Evolutionary conservation across 2,797 vertebrate genomes (phyloP).

Genomic region (Melanotaenia nigrans): DNA sequence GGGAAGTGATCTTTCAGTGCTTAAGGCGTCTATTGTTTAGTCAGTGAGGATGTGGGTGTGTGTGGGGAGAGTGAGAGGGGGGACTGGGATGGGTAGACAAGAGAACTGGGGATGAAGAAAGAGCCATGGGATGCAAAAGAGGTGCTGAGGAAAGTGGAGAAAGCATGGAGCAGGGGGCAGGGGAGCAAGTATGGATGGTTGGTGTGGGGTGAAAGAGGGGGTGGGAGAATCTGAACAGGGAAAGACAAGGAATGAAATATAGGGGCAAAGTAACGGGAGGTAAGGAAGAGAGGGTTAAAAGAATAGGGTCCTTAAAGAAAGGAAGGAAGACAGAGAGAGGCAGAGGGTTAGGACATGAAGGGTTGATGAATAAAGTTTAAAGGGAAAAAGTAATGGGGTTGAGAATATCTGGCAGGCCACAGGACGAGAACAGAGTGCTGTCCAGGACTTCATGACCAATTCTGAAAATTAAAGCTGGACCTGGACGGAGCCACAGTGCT

Average conservation of each 20-base stretch:
- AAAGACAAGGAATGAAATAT: conserved; percentile 13
- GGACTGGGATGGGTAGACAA: conserved; percentile 33
- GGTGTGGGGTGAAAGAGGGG: conserved; percentile 14
- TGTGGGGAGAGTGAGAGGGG: conserved; percentile 26
- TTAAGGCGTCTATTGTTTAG: conserved; percentile 72
- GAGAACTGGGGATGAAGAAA: conserved; percentile 29
- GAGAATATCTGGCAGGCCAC: conserved; percentile 20
- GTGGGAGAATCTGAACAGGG: conserved; percentile 18
- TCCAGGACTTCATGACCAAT: conserved; percentile 63
- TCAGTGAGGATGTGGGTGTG: conserved; percentile 65
- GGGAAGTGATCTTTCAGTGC: conserved; percentile 71
- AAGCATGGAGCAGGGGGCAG: conserved; percentile 5
- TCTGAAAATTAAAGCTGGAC: conserved; percentile 68
- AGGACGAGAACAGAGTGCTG: conserved; percentile 4
- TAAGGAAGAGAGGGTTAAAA: conserved; percentile 18
- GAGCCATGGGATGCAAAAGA: conserved; percentile 26
- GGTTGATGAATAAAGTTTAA: conserved; percentile 18
- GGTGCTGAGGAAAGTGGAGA: neutral
- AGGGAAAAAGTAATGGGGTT: conserved; percentile 16
- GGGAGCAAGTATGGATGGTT: neutral
- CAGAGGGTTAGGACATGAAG: conserved; percentile 1
- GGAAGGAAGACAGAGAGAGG: neutral
- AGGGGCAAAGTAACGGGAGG: conserved; percentile 3
- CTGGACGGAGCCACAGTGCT: conserved; percentile 34
- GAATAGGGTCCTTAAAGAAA: neutral